Percentiles rank a stretch among this genome's conserved stretches.
phyloP scores from a whole-genome alignment of 2,888 invertebrate species.

The Eulithis testata region DNA sequence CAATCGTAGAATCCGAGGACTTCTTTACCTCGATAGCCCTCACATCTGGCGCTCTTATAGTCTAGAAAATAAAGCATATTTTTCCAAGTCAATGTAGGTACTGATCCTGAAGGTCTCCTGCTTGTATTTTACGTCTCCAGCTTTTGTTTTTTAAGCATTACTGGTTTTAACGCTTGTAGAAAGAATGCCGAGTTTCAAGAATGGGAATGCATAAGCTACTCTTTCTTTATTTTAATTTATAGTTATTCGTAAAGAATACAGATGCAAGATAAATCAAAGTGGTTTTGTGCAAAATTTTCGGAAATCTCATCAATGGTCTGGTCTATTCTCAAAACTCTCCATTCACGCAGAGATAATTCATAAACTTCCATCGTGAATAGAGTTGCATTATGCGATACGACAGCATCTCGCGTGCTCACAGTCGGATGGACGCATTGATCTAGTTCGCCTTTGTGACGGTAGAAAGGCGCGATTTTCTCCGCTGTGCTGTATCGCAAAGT shows the following conservation, averaged over 20 bases:
- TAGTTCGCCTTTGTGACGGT: constrained; percentile 60
- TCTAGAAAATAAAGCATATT: constrained; percentile 23
- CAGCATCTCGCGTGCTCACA: constrained; percentile 60
- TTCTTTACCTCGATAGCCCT: background rate
- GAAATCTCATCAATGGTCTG: constrained; percentile 45
- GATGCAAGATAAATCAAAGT: constrained; percentile 47
- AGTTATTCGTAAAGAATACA: constrained; percentile 30
- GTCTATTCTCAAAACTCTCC: constrained; percentile 50
- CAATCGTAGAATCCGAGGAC: background rate
- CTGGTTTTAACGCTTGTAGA: constrained; percentile 26
- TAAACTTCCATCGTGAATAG: constrained; percentile 44
- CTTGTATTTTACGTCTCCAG: constrained; percentile 14
- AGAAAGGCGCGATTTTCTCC: constrained; percentile 73
- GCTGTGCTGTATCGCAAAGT: constrained; percentile 57
- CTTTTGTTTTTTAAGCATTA: constrained; percentile 30
- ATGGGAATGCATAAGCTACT: constrained; percentile 10
- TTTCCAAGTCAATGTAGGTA: constrained; percentile 3
- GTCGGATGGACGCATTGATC: constrained; percentile 60
- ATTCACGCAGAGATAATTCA: constrained; percentile 52
- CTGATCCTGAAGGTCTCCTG: constrained; percentile 11
- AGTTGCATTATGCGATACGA: constrained; percentile 53
- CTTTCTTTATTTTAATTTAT: constrained; percentile 15
- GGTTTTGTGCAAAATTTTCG: constrained; percentile 58
- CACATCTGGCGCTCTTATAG: constrained; percentile 18
- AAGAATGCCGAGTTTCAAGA: constrained; percentile 22